A percentile compares a stretch with the other conserved stretches of the same genome.
phyloP scores from a whole-genome alignment of 2,113 vertebrate genomes.

The Corythornis cristatus region DNA sequence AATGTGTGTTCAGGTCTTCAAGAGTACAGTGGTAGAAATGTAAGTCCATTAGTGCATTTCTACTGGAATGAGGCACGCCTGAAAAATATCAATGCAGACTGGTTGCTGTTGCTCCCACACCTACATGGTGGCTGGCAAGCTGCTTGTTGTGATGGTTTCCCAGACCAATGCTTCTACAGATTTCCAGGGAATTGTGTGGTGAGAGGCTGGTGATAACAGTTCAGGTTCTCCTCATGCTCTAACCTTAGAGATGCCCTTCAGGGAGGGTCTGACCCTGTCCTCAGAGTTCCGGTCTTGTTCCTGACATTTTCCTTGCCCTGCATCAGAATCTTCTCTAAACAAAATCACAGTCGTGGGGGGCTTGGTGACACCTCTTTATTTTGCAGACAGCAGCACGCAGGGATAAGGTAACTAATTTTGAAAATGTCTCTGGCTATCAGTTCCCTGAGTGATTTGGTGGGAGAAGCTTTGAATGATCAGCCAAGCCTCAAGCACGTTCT shows the following conservation, averaged over 20 bases:
- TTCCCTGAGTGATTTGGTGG: not conserved
- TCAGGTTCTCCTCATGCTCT: not conserved
- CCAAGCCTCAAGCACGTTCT: not conserved
- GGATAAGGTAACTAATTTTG: not conserved
- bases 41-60: not conserved
- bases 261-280: not conserved
- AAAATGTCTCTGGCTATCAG: not conserved
- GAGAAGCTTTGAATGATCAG: not conserved
- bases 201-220: not conserved
- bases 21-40: not conserved
- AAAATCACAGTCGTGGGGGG: accelerated
- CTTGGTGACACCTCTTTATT: not conserved
- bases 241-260: not conserved
- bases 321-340: not conserved
- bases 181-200: not conserved
- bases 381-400: not conserved
- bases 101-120: not conserved
- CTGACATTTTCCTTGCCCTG: not conserved
- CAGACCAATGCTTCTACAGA: not conserved
- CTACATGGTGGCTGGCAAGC: not conserved
- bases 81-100: accelerated
- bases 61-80: not conserved
- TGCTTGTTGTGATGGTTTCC: not conserved
- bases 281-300: not conserved
- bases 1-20: not conserved